Conservation (phyloP, 2,113 vertebrate genomes). For the Hypocryptadius cinnamomeus region DNA sequence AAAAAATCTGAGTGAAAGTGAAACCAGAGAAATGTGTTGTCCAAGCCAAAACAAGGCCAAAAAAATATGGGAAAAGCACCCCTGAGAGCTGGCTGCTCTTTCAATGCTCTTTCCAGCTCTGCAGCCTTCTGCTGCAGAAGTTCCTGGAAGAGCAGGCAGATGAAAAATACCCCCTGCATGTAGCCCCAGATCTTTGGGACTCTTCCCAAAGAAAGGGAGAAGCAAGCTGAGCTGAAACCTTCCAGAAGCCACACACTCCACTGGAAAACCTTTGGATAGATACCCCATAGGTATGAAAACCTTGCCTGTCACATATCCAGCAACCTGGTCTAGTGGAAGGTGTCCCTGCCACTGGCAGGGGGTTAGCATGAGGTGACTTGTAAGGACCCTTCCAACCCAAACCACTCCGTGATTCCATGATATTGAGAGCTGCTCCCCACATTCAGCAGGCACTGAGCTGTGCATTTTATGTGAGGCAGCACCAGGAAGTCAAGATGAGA, state of each 20-base stretch:
- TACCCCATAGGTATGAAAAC: not conserved
- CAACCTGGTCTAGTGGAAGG: not conserved
- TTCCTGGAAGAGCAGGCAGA: rapidly evolving
- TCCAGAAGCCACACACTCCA: not conserved
- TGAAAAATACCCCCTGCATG: rapidly evolving
- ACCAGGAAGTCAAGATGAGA: not conserved
- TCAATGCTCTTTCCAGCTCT: not conserved
- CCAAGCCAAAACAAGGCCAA: not conserved
- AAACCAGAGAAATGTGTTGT: not conserved
- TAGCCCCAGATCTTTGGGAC: not conserved
- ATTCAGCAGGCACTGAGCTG: not conserved
- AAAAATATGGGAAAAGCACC: not conserved
- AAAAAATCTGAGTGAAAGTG: not conserved
- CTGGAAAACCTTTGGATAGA: not conserved
- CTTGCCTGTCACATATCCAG: not conserved
- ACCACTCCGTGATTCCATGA: not conserved
- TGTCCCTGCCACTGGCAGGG: not conserved
- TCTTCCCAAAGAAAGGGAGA: not conserved
- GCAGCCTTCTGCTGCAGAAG: not conserved
- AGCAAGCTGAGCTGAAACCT: not conserved
- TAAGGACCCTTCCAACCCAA: not conserved
- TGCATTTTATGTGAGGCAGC: rapidly evolving
- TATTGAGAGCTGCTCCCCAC: rapidly evolving
- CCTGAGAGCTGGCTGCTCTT: not conserved
- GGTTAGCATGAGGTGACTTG: not conserved